Conservation (phyloP, 23 tunicate species). For the Aplidium turbinatum region DNA sequence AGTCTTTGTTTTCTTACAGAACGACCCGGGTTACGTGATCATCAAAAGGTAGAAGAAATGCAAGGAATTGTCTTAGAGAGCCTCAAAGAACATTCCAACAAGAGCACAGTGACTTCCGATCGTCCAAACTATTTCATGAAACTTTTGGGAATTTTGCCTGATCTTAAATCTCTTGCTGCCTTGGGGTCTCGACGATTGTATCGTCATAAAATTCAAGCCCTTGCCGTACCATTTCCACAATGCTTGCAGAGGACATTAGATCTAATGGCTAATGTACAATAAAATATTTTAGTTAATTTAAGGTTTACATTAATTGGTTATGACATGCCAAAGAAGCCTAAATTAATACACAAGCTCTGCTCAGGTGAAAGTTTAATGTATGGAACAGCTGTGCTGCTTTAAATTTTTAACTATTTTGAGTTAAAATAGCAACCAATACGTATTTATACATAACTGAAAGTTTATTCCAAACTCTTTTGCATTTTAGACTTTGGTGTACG, state of each 20-base stretch:
- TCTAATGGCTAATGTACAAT: not conserved
- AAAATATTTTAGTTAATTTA: too few relatives aligned
- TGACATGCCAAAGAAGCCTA: too few relatives aligned
- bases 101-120: slow-evolving; percentile 78
- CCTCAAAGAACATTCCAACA: slow-evolving; percentile 71
- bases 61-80: slow-evolving; percentile 40
- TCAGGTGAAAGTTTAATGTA: too few relatives aligned
- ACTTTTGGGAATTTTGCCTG: slow-evolving; percentile 55
- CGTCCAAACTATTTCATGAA: slow-evolving; percentile 87
- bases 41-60: slow-evolving; percentile 70
- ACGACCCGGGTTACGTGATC: slow-evolving; percentile 60
- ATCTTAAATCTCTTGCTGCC: slow-evolving; percentile 37
- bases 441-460: too few relatives aligned
- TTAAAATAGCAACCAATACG: too few relatives aligned
- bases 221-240: slow-evolving; percentile 43
- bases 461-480: too few relatives aligned
- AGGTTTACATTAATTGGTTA: too few relatives aligned
- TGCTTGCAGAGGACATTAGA: slow-evolving; percentile 49
- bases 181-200: slow-evolving; percentile 52
- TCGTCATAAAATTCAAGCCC: slow-evolving; percentile 51
- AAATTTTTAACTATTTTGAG: too few relatives aligned
- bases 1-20: slow-evolving; percentile 25
- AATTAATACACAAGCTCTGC: too few relatives aligned
- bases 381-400: too few relatives aligned
- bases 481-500: too few relatives aligned